Percentiles rank a stretch among this genome's conserved stretches.
Evolutionary conservation across 2,888 invertebrate genomes (phyloP).

Genomic region (Lymantria dispar): DNA sequence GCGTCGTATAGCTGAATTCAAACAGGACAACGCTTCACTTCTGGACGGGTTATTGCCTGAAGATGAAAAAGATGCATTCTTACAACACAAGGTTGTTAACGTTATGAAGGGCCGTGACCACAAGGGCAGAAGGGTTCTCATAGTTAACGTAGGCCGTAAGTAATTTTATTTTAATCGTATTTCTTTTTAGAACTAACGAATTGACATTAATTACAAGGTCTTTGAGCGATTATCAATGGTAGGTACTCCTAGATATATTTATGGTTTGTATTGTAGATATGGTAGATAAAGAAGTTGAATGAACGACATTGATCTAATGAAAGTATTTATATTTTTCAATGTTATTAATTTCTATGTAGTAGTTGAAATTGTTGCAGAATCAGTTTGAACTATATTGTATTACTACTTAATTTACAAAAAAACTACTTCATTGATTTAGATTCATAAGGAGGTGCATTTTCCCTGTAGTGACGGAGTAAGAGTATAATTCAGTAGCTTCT

Average conservation of each 20-base stretch:
- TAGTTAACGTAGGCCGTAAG: slow-evolving; percentile 88
- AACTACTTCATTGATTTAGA: too few relatives aligned
- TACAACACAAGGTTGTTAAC: slow-evolving; percentile 89
- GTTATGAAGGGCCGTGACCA: slow-evolving; percentile 89
- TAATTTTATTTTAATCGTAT: slow-evolving; percentile 5
- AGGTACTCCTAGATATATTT: background rate
- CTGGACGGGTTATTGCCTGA: slow-evolving; percentile 85
- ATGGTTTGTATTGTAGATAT: too few relatives aligned
- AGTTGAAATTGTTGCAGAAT: background rate
- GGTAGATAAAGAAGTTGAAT: background rate
- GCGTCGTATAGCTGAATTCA: slow-evolving; percentile 89
- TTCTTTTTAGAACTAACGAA: background rate
- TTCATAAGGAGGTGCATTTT: too few relatives aligned
- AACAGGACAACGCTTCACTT: slow-evolving; percentile 85
- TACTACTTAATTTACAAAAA: too few relatives aligned
- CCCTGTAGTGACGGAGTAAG: too few relatives aligned
- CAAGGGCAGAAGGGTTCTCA: slow-evolving; percentile 87
- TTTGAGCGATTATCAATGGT: background rate
- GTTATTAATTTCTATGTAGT: background rate
- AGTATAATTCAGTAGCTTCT: too few relatives aligned
- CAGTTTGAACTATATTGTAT: too few relatives aligned
- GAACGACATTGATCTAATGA: background rate
- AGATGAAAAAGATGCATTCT: slow-evolving; percentile 85
- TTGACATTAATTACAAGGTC: background rate
- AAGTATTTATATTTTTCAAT: background rate